Evolutionary conservation across 2,797 vertebrate species (phyloP), one percentile per base, ranked within the genome.

Genomic region (Catharus ustulatus): DNA sequence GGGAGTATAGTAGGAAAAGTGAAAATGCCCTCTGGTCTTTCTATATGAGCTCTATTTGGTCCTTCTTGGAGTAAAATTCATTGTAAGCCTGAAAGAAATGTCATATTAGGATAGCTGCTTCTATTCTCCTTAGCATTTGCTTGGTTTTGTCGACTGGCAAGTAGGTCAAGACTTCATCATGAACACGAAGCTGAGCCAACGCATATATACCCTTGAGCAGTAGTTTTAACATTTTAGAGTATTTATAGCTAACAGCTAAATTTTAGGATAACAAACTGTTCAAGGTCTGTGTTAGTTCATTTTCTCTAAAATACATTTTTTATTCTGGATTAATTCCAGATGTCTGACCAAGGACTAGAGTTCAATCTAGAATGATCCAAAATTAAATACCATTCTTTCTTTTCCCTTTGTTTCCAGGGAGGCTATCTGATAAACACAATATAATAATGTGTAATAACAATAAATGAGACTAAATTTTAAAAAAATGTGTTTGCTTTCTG

Each of bases 41-140:
- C 90, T 83, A 0, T 78, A 63, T 80, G 51, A 52, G 32, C 46
- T 74, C 14, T 46, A 20, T 74, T 94, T 80, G 49, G 38, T 90
- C 58, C 49, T 74, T 67, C 71, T 92, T 63, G 26, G n/a, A 79
- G 49, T 76, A 32, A 58, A 84, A 78, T 38, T 77, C 32, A n/a
- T 92, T 87, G 22, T 74, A 71, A 71, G 54, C 57, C 72, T 95
- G 72, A 84, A 81, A 89, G 58, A 90, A 84, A 85, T 85, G 87
- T 93, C 87, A 49, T 59, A 59, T 92, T 91, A 94, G 89, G 92
- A 94, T 79, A 84, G 73, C 73, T 89, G 72, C 84, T 94, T 81
- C 81, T 78, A 4, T 71, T 40, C 63, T 87, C 21, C 23, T 83
- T 52, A 91, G 55, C 26, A 32, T 77, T 91, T 87, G 42, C 49